A percentile compares a stretch with the other conserved stretches of the same genome.
Conservation (phyloP, 2,888 invertebrate species). For the Helleia helle region DNA sequence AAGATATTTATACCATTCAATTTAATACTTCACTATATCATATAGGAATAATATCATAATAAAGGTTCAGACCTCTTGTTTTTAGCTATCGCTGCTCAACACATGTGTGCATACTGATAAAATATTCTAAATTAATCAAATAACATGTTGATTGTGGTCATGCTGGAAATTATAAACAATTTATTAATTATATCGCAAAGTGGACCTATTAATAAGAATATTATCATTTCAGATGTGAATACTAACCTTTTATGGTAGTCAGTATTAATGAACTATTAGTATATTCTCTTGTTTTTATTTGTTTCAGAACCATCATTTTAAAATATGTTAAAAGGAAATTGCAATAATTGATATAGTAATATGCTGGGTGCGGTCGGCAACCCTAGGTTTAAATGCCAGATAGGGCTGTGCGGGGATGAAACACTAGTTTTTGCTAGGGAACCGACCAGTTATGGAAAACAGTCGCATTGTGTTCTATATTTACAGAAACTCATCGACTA, state of each 20-base stretch:
- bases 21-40: too few relatives aligned
- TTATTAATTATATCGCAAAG: too few relatives aligned
- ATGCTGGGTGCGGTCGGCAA: background rate
- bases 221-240: background rate
- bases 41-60: too few relatives aligned
- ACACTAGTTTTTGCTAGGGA: conserved; percentile 11
- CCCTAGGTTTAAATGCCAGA: conserved; percentile 7
- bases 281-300: background rate
- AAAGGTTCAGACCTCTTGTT: too few relatives aligned
- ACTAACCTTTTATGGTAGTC: conserved; percentile 6
- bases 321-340: conserved; percentile 2
- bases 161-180: too few relatives aligned
- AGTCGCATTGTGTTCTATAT: conserved; percentile 9
- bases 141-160: too few relatives aligned
- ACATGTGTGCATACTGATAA: too few relatives aligned
- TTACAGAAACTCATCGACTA: conserved; percentile 1
- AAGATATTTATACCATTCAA: too few relatives aligned
- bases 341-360: conserved; percentile 2
- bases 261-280: background rate
- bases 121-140: too few relatives aligned
- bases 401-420: conserved; percentile 10
- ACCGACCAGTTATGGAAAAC: conserved; percentile 11
- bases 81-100: too few relatives aligned
- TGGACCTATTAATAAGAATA: too few relatives aligned
- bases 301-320: background rate